phyloP scores from a whole-genome alignment of 2,797 vertebrate species.

The Myotis daubentonii region DNA sequence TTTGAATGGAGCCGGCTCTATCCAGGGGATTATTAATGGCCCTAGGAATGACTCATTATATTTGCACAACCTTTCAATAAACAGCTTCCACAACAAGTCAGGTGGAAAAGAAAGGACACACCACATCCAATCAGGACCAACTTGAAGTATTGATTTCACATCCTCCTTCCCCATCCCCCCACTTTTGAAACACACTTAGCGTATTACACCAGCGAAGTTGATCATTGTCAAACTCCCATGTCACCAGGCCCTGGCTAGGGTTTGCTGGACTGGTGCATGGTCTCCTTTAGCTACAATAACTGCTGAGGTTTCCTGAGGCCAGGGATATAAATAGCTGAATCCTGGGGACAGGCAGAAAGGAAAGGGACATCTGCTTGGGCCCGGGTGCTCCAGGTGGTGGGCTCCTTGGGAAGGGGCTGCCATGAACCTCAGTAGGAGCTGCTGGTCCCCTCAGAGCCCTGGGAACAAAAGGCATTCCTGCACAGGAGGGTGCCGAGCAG shows the following conservation, averaged over 20 bases:
- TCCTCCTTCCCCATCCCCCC: background rate
- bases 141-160: constrained; percentile 7
- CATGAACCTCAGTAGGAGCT: background rate
- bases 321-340: background rate
- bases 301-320: background rate
- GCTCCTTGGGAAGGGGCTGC: background rate
- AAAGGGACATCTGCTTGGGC: background rate
- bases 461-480: background rate
- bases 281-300: background rate
- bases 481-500: accelerated
- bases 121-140: background rate
- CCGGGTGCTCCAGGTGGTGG: background rate
- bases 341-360: background rate
- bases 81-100: constrained; percentile 53
- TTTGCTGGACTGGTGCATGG: background rate
- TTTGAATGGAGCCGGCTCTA: constrained; percentile 53
- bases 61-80: constrained; percentile 76
- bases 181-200: background rate
- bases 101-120: background rate
- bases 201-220: background rate
- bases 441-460: background rate
- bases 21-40: constrained; percentile 79
- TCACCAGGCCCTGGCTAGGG: background rate
- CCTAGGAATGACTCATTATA: constrained; percentile 67
- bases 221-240: background rate